Conservation (phyloP, 1,140 invertebrate species). For the Trichomalopsis sarcophagae region DNA sequence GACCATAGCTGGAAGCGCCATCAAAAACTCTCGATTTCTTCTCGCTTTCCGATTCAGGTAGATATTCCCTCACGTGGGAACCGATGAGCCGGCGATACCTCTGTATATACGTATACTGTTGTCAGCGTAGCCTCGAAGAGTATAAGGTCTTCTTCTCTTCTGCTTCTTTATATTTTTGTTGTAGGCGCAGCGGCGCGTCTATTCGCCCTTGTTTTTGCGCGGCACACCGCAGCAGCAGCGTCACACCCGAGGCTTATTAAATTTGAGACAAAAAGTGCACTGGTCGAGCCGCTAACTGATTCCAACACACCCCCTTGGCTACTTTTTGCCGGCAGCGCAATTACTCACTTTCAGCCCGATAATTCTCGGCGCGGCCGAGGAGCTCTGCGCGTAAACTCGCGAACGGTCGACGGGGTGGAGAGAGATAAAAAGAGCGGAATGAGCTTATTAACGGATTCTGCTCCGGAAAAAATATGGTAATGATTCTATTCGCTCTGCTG, state of each 20-base stretch:
- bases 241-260: slow-evolving; percentile 64
- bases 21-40: slow-evolving; percentile 57
- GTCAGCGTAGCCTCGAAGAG: not conserved
- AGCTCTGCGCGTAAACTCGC: slow-evolving; percentile 22
- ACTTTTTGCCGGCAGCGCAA: slow-evolving; percentile 47
- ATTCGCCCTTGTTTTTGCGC: slow-evolving; percentile 56
- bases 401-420: not conserved
- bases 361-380: slow-evolving; percentile 19
- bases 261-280: slow-evolving; percentile 57
- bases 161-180: slow-evolving; percentile 8
- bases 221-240: slow-evolving; percentile 10
- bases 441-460: slow-evolving; percentile 16
- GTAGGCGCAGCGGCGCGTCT: not conserved
- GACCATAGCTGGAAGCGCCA: slow-evolving; percentile 65
- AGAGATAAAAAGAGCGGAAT: not conserved
- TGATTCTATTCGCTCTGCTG: too few species aligned
- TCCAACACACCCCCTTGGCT: slow-evolving; percentile 46
- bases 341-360: slow-evolving; percentile 50
- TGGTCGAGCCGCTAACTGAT: slow-evolving; percentile 54
- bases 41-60: slow-evolving; percentile 11
- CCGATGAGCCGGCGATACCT: slow-evolving; percentile 19
- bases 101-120: not conserved
- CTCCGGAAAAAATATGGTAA: too few species aligned
- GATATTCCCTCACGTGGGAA: slow-evolving; percentile 59
- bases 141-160: slow-evolving; percentile 30